These are phyloP conservation scores for Rugalucina vietnamica DNA, from an alignment of 2,888 invertebrate genomes.

Conservation along the genomic window DNA sequence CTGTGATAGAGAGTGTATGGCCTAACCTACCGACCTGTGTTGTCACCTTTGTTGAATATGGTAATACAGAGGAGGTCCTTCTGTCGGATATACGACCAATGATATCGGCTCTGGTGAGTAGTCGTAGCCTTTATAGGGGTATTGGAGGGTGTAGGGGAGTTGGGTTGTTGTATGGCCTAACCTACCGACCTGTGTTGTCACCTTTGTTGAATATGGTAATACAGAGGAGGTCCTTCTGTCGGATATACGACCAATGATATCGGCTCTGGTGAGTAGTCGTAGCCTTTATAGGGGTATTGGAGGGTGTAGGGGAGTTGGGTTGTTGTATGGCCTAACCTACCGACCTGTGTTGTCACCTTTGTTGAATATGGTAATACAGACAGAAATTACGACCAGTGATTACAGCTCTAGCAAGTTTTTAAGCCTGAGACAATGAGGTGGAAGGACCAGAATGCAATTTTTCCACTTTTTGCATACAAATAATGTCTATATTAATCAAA, in stretches of 20 bases:
- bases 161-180: slow-evolving; percentile 59
- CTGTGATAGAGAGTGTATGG: slow-evolving; percentile 68
- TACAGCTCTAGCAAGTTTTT: no score
- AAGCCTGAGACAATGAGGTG: no score
- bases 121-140: no score
- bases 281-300: no score
- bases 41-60: slow-evolving; percentile 94
- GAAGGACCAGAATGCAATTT: no score
- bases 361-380: slow-evolving; percentile 95
- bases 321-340: slow-evolving; percentile 61
- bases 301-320: no score
- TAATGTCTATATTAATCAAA: no score
- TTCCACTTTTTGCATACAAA: no score
- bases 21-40: slow-evolving; percentile 71
- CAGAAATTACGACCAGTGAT: no score
- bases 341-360: slow-evolving; percentile 88
- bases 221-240: slow-evolving; percentile 93
- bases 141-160: no score
- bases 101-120: slow-evolving; percentile 53
- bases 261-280: slow-evolving; percentile 51
- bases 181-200: slow-evolving; percentile 85
- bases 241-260: slow-evolving; percentile 89
- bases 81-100: slow-evolving; percentile 91
- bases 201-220: slow-evolving; percentile 94
- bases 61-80: slow-evolving; percentile 94